A percentile compares a stretch with the other conserved stretches of the same genome.
Evolutionary conservation across 2,113 vertebrate genomes (phyloP).

Genomic region (Hippocampus zosterae): DNA sequence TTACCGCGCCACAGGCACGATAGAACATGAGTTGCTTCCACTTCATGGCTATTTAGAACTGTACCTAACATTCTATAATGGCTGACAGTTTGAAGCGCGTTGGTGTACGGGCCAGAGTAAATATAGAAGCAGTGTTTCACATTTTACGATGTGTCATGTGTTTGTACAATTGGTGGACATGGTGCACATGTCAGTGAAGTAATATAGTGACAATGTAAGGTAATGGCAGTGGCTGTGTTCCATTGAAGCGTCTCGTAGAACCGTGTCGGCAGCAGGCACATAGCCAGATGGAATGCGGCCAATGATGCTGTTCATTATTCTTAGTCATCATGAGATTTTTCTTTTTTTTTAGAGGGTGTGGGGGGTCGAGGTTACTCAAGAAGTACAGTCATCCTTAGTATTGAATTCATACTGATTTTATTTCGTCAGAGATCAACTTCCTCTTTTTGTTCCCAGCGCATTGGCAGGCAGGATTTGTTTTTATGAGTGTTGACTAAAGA

Average conservation of each 20-base stretch:
- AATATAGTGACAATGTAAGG: background rate
- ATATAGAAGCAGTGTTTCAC: background rate
- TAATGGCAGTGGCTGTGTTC: background rate
- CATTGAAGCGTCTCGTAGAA: background rate
- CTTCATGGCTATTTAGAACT: too few species aligned
- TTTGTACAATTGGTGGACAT: background rate
- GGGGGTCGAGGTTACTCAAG: too few species aligned
- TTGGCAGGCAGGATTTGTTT: too few species aligned
- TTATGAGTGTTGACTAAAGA: too few species aligned
- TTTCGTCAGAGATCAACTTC: background rate
- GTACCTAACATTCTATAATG: background rate
- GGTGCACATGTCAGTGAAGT: background rate
- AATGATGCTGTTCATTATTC: background rate
- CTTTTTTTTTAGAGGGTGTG: too few species aligned
- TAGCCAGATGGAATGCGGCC: background rate
- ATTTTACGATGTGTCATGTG: background rate
- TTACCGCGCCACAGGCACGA: too few species aligned
- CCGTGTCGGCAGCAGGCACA: background rate
- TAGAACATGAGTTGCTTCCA: too few species aligned
- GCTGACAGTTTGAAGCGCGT: background rate
- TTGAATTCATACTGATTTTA: background rate
- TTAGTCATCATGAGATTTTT: background rate
- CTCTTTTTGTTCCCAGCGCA: background rate
- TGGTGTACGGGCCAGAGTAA: background rate
- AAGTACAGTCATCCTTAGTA: background rate